Percentiles rank a stretch among this genome's conserved stretches.
Conservation (phyloP, 1,140 invertebrate species). For the Drosophila saltans region DNA sequence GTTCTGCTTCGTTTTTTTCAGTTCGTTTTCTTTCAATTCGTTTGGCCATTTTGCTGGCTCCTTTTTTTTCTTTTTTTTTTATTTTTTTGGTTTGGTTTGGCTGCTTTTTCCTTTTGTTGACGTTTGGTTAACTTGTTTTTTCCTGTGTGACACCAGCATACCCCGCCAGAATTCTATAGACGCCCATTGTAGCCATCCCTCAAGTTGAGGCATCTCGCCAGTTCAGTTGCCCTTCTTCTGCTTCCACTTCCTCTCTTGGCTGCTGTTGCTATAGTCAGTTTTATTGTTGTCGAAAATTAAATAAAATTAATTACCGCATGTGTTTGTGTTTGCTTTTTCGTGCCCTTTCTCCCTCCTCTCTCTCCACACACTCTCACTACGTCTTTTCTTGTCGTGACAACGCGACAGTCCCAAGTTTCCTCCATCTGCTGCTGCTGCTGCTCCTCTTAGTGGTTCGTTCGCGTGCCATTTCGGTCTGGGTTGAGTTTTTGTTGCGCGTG, state of each 20-base stretch:
- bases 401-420: slow-evolving; percentile 3
- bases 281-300: slow-evolving; percentile 81
- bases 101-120: slow-evolving; percentile 48
- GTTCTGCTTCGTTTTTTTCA: slow-evolving; percentile 24
- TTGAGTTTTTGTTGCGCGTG: slow-evolving; percentile 5
- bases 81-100: background rate
- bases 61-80: slow-evolving; percentile 33
- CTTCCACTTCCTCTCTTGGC: slow-evolving; percentile 23
- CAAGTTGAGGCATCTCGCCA: no score
- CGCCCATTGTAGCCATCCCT: background rate
- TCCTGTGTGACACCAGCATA: slow-evolving; percentile 50
- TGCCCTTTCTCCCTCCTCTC: background rate
- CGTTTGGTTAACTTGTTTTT: slow-evolving; percentile 80
- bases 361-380: no score
- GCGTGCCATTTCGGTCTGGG: slow-evolving; percentile 2
- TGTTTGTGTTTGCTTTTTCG: slow-evolving; percentile 53
- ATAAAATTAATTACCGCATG: slow-evolving; percentile 79
- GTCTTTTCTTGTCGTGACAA: background rate
- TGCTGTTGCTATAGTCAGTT: slow-evolving; percentile 60
- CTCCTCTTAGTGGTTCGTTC: slow-evolving; percentile 2
- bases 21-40: slow-evolving; percentile 52
- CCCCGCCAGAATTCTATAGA: background rate
- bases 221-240: background rate
- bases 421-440: background rate
- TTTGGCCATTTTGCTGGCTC: slow-evolving; percentile 53